Evolutionary conservation across 1,140 invertebrate species (phyloP).

Genomic region (Ips nitidus): DNA sequence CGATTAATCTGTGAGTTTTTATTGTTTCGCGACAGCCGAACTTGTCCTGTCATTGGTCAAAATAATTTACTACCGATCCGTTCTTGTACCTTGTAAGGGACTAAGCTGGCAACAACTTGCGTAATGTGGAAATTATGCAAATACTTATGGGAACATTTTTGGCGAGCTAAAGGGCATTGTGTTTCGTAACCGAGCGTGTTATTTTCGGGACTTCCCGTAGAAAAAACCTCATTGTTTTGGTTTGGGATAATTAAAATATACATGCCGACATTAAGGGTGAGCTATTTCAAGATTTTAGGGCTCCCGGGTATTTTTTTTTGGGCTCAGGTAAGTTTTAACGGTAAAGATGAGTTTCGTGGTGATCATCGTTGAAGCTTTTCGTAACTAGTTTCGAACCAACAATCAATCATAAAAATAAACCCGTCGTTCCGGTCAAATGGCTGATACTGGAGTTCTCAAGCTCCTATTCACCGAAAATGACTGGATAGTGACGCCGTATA

Average conservation of each 20-base stretch:
- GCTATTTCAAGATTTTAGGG: not conserved
- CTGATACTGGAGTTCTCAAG: not conserved
- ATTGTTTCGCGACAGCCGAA: constrained; percentile 31
- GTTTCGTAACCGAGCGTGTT: constrained; percentile 27
- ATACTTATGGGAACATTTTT: constrained; percentile 31
- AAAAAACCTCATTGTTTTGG: constrained; percentile 30
- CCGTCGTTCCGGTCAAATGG: not conserved
- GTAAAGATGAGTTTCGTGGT: no score
- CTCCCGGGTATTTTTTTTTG: not conserved
- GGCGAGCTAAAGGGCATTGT: constrained; percentile 19
- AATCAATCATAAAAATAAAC: constrained; percentile 13
- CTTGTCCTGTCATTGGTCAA: constrained; percentile 30
- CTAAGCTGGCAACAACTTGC: constrained; percentile 30
- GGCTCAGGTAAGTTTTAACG: no score
- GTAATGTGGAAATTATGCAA: constrained; percentile 37
- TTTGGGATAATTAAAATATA: constrained; percentile 32
- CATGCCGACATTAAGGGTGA: constrained; percentile 2
- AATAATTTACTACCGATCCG: constrained; percentile 20
- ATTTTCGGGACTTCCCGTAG: constrained; percentile 22
- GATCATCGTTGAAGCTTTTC: no score
- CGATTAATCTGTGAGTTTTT: constrained; percentile 26
- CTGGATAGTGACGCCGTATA: not conserved
- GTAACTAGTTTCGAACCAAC: no score
- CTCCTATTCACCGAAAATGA: not conserved
- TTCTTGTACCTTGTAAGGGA: constrained; percentile 27